Percentiles rank a stretch among this genome's conserved stretches.
phyloP scores from a whole-genome alignment of 2,888 invertebrate species.

The Drosophila robusta region DNA sequence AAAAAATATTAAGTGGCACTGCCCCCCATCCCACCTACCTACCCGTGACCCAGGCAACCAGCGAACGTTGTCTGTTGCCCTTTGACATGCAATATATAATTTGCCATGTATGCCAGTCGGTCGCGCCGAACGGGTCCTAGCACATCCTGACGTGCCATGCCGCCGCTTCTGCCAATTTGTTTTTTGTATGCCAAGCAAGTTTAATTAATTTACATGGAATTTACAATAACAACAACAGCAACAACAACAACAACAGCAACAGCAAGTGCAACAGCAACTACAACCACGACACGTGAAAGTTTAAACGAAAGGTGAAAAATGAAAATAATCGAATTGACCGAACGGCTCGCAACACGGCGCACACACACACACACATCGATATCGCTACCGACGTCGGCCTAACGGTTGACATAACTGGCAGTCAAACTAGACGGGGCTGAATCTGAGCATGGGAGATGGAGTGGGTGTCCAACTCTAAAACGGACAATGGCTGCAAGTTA shows the following conservation, averaged over 20 bases:
- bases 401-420: constrained; percentile 57
- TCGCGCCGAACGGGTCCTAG: constrained; percentile 35
- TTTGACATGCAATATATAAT: constrained; percentile 81
- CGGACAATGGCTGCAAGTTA: constrained; percentile 34
- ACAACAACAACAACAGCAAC: constrained; percentile 44
- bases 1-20: constrained; percentile 80
- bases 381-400: constrained; percentile 30
- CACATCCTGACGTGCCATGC: constrained; percentile 44
- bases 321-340: constrained; percentile 79
- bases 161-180: constrained; percentile 73
- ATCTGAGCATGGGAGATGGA: neutral
- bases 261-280: constrained; percentile 51
- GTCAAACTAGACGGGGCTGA: constrained; percentile 21
- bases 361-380: constrained; percentile 57
- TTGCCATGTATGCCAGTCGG: constrained; percentile 68
- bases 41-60: constrained; percentile 28
- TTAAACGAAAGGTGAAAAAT: constrained; percentile 80
- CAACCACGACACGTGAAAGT: constrained; percentile 73
- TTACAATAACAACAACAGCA: constrained; percentile 63
- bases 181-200: constrained; percentile 76
- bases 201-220: constrained; percentile 81
- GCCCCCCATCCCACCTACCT: neutral
- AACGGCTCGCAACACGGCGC: constrained; percentile 23
- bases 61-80: constrained; percentile 65
- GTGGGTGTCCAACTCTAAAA: constrained; percentile 12